Evolutionary conservation across 2,797 vertebrate species (phyloP).

Genomic region (Artibeus jamaicensis): DNA sequence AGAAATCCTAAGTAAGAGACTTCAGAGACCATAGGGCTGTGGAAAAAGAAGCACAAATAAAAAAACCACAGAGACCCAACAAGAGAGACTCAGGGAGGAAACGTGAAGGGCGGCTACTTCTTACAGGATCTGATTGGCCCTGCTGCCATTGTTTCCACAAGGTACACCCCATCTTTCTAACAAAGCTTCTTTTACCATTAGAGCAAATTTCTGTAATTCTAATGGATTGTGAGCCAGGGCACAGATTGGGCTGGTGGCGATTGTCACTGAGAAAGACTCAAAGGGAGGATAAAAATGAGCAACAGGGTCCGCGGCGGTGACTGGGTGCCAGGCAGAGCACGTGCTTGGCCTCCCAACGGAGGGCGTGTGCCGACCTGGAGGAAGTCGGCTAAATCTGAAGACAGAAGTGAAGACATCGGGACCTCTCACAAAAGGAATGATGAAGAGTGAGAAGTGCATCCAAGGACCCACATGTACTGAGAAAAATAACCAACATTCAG

Average conservation of each 20-base stretch:
- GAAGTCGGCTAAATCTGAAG: background rate
- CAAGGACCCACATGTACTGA: background rate
- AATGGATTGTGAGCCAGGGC: background rate
- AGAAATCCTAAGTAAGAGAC: background rate
- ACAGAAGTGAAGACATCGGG: background rate
- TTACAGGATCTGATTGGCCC: background rate
- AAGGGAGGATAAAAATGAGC: background rate
- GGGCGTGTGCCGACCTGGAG: background rate
- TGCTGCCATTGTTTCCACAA: background rate
- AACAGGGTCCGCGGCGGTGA: background rate
- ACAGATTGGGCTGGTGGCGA: background rate
- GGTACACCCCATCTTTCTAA: background rate
- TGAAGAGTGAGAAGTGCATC: background rate
- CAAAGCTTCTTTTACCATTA: background rate
- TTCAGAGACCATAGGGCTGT: background rate
- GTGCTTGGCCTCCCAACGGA: background rate
- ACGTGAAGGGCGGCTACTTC: too few species aligned
- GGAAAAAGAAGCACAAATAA: background rate
- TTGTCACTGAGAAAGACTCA: background rate
- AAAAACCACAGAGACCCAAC: background rate
- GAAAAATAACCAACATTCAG: constrained; percentile 18
- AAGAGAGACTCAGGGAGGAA: background rate
- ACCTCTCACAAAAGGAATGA: background rate
- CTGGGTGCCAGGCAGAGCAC: background rate
- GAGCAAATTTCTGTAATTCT: background rate